Evolutionary conservation across 2,888 invertebrate genomes (phyloP).

Genomic region (Penaeus monodon): DNA sequence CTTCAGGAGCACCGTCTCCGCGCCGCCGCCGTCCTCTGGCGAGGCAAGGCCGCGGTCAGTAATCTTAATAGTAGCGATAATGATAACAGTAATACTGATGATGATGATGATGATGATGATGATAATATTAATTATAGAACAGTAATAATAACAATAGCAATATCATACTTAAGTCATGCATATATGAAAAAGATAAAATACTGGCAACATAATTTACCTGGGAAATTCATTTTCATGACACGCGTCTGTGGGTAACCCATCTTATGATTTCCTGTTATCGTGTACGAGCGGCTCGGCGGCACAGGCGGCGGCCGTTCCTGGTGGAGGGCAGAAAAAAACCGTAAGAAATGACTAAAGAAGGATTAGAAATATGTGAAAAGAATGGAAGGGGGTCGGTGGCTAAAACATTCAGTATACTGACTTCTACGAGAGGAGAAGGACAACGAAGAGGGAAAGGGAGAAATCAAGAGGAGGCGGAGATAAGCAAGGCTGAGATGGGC

Average conservation of each 20-base stretch:
- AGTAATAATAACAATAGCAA: not conserved
- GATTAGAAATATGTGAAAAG: too few species aligned
- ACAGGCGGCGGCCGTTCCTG: constrained; percentile 92
- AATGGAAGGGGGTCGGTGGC: too few species aligned
- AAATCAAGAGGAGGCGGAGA: too few species aligned
- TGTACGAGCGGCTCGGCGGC: constrained; percentile 90
- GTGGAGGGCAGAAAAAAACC: constrained; percentile 55
- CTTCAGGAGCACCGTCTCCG: constrained; percentile 79
- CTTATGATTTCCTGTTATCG: constrained; percentile 89
- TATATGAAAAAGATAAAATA: not conserved
- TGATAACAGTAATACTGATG: constrained; percentile 66
- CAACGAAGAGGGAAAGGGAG: too few species aligned
- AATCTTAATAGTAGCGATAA: not conserved
- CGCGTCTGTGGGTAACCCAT: constrained; percentile 92
- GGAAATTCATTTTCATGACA: constrained; percentile 90
- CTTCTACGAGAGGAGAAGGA: too few species aligned
- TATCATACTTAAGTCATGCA: not conserved
- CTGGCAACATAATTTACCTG: constrained; percentile 72
- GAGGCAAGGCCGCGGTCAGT: constrained; percentile 25
- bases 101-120: not conserved
- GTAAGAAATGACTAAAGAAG: not conserved
- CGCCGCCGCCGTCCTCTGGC: constrained; percentile 70
- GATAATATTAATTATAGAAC: too few species aligned
- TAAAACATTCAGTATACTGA: too few species aligned
- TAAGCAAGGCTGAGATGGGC: too few species aligned